Base-by-base conservation (phyloP, 2,797 vertebrate species). In the Hirundo rustica region DNA sequence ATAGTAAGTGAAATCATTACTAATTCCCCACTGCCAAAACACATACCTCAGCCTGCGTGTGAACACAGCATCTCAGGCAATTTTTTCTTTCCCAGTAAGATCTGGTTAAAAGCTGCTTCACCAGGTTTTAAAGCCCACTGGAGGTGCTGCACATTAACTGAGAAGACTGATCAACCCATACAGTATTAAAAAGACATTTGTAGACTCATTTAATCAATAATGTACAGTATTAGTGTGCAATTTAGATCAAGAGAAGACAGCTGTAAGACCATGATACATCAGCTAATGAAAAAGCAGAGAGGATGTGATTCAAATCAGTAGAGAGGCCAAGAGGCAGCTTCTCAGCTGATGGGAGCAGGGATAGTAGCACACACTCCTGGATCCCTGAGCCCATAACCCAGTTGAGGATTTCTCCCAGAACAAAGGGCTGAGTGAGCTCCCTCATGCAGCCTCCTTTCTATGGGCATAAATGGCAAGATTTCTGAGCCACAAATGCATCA, bases 141-240 rank as follows among this genome's bases (percentile, higher is more conserved):
- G 96, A 95, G 30, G 36, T 84, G 74, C 74, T 90, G 61, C 60
- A 74, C 89, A 95, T 95, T 94, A 96, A 73, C 89, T 79, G 77
- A 88, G 93, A 95, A 96, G 95, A 93, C 93, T 87, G 96, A 97
- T 95, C 94, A 97, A 95, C 89, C 74, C 71, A 88, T 82, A 87
- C 71, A 93, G 85, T 96, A 96, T 95, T 96, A 96, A 96, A 96
- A 96, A 95, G 94, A 88, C 94, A 96, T 96, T 93, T 95, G 94
- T 93, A 88, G 95, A 96, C 91, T 96, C 95, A 96, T 95, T 95
- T 93, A 97, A 96, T 97, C 95, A 96, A 95, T 96, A 97, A 95
- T 79, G 66, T 92, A 95, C 88, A 93, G 74, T 96, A 93, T 97
- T 95, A 94, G 77, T 86, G 88, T 68, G 91, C 88, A 94, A 95